Base-by-base conservation (phyloP, 2,888 invertebrate species). In the Agelastica alni region DNA sequence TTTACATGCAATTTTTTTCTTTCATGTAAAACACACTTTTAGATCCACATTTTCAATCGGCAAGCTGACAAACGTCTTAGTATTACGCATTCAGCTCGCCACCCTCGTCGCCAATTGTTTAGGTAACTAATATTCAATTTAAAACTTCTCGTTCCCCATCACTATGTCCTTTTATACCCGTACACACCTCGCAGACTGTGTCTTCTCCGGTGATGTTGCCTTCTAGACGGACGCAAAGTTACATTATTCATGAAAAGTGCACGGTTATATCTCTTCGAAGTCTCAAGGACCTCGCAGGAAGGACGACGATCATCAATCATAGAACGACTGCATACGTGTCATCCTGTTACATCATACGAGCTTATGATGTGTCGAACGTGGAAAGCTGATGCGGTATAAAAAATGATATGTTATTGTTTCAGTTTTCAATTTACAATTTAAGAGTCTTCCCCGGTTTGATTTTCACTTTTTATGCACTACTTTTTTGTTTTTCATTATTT, bases 181-280 rank as follows among this genome's bases (percentile, higher is more conserved):
- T 20, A 39, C 17, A 26, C 18, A 32, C 10, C 34, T 10, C 32
- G 31, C 72, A 70, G 70, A 67, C 71, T 73, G 73, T 72, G 72
- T 70, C 70, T 26, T n/a, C 43, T 9, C 10, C 51, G 20, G 16
- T 36, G 26, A 32, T 31, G 12, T 31, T 31, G 36, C 49, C 53
- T 31, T 39, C 36, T 42, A 44, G 34, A 31, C 48, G 41, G 55
- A 58, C 67, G 66, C 68, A 67, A 72, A 70, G 71, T 66, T 76
- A 75, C 76, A 76, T 76, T 76, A 76, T 76, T 76, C 76, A 76
- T 76, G 75, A 76, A 75, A 73, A 73, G 66, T 69, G 70, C 71
- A 70, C 73, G 70, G 71, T 71, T 71, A 71, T 73, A 72, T 73
- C 41, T 30, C 28, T 22, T 12, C 36, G 17, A 48, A 22, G 72